Evolutionary conservation across 1,140 invertebrate genomes (phyloP), one percentile per base, ranked within the genome.

Genomic region (Conopomorpha cramerella): DNA sequence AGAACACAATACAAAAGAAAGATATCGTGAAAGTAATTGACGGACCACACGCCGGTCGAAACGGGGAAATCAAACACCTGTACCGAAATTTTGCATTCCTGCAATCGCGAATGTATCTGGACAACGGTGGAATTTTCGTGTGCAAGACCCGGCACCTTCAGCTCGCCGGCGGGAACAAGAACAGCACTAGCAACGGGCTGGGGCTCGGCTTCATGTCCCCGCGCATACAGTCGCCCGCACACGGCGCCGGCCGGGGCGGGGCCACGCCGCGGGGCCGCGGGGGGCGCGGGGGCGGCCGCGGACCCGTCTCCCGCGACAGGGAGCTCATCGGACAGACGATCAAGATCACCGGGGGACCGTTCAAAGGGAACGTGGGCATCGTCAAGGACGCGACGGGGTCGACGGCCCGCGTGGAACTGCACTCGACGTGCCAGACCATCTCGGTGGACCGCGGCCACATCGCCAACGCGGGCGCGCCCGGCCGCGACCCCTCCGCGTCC

Each of bases 11-110:
- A 39, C 91, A 95, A 49, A 90, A 90, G 23, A 91, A 91, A 41
- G 96, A 99, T 67, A 91, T 98, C 54, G 96, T 99, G 0, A 96
- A 96, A 68, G 95, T 98, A 3, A 91, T 96, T 41, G 95, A 99
- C 77, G 96, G 96, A 1, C 92, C 93, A 1, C 94, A 96, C 77
- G 91, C 92, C 1, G 90, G 91, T 47, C 84, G 92, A 42, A 87
- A 91, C 49, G 97, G 96, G 12, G 95, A 98, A 80, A 96, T 99
- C 16, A 95, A 94, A 61, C 96, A 99, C 71, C 65, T 99, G 30
- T 99, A 95, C 61, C 81, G 96, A 36, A 96, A 91, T 64, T 95
- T 90, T 72, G 95, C 93, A 0, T 99, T 99, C 67, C 68, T 99
- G 1, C 89, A 96, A 65, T 97, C 95, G 3, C 82, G 93, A 38